Conservation (phyloP, 2,113 vertebrate genomes). For the Pluvianellus socialis region DNA sequence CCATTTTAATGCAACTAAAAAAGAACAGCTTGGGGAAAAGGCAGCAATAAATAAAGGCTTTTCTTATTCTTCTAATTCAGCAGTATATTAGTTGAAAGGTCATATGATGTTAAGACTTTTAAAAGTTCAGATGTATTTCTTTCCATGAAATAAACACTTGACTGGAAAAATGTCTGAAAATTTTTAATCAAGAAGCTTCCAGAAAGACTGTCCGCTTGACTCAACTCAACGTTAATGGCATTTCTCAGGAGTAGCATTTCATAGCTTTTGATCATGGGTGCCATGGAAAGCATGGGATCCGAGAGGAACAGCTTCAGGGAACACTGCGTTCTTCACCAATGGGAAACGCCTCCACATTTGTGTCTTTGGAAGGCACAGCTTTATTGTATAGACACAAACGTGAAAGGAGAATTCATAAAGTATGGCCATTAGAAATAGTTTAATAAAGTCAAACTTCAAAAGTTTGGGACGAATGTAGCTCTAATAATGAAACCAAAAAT, state of each 20-base stretch:
- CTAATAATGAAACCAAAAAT: background rate
- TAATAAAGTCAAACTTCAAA: background rate
- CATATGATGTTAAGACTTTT: background rate
- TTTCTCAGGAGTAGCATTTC: background rate
- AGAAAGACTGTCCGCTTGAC: background rate
- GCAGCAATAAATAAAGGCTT: background rate
- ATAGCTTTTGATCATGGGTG: background rate
- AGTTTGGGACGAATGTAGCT: background rate
- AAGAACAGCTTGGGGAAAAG: background rate
- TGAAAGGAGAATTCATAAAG: background rate
- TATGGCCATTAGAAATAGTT: background rate
- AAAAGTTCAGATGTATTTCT: background rate
- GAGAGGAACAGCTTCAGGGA: background rate
- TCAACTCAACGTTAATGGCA: rapidly evolving
- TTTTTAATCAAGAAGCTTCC: background rate
- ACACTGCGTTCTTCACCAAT: background rate
- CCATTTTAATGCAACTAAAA: background rate
- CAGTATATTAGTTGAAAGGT: background rate
- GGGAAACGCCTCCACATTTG: background rate
- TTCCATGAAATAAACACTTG: background rate
- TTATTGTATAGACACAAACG: background rate
- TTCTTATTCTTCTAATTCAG: background rate
- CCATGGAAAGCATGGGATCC: rapidly evolving
- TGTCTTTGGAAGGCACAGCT: background rate
- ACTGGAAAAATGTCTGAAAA: background rate